These are phyloP conservation scores for Heterocephalus glaber DNA, from an alignment of 2,113 vertebrate genomes.

Conservation along the genomic window DNA sequence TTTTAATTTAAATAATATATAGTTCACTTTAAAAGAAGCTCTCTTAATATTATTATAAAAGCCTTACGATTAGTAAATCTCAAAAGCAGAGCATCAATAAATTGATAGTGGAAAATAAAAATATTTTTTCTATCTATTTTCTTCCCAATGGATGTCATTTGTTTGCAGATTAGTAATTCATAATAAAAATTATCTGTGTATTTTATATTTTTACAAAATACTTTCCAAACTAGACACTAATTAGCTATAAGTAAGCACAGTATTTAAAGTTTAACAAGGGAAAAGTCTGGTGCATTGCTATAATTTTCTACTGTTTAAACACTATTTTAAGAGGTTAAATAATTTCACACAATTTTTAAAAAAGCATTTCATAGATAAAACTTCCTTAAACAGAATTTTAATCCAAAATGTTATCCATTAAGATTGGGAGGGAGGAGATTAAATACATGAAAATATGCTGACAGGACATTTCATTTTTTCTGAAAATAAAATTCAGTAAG, in stretches of 20 bases:
- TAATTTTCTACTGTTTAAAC: constrained; percentile 36
- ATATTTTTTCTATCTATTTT: constrained; percentile 41
- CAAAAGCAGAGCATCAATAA: constrained; percentile 40
- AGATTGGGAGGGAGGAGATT: not conserved
- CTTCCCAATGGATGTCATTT: constrained; percentile 32
- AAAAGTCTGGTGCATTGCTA: constrained; percentile 7
- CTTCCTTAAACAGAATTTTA: constrained; percentile 51
- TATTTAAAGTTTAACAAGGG: constrained; percentile 50
- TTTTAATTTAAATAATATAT: constrained; percentile 52
- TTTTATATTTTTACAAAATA: constrained; percentile 62
- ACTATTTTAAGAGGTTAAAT: constrained; percentile 51
- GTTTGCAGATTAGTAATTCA: constrained; percentile 39
- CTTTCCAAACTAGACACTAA: constrained; percentile 13
- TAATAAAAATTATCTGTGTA: constrained; percentile 50
- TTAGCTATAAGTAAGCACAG: constrained; percentile 29
- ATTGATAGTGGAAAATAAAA: constrained; percentile 65
- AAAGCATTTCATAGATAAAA: constrained; percentile 2
- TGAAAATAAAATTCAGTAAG: constrained; percentile 65
- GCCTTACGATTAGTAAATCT: constrained; percentile 41
- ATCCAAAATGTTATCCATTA: constrained; percentile 19
- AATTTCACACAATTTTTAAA: constrained; percentile 39
- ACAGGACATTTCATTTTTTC: constrained; percentile 30
- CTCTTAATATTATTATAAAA: constrained; percentile 45
- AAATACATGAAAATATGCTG: constrained; percentile 42
- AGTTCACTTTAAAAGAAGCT: constrained; percentile 52